Base-by-base conservation (phyloP, 2,888 invertebrate species). In the Papilio elwesi region DNA sequence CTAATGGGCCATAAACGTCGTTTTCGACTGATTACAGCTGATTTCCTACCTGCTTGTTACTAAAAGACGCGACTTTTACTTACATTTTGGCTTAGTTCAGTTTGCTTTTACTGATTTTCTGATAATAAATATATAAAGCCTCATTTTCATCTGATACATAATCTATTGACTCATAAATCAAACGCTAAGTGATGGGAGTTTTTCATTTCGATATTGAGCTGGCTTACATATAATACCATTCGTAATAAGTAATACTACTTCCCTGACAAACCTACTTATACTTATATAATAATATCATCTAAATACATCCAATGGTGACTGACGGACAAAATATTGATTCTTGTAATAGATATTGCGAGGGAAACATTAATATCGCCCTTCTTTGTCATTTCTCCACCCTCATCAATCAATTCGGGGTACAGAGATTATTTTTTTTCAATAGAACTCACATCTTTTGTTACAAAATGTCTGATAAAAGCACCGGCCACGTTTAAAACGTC, bases 1-100 rank as follows among this genome's bases (percentile, higher is more conserved):
- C 47, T 68, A 68, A 68, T 68, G 68, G 68, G 47, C 48, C 55
- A 43, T 68, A 68, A 68, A 68, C 55, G 68, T 68, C 68, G 67
- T 47, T 13, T 55, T 55, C 55, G 55, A 68, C 53, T 68, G 68
- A 68, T 68, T 68, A 47, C 68, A 6, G 55, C 48, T 47, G 53
- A 68, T 68, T 68, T 55, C 68, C 47, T 55, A 68, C 68, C 68
- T 47, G 68, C 55, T 53, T 68, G 55, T 47, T 55, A 48, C 52
- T 12, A 13, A 13, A 53, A 13, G 68, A 43, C 67, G 49, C n/a
- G 43, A 38, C 43, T 15, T 62, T 62, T 43, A 43, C 59, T 62
- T 12, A 12, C 13, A 65, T 65, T 52, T 66, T 51, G 10, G 51
- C 38, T 38, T 66, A 16, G 12, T 36, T 36, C 26, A n/a, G 6